Conservation (phyloP, 2,888 invertebrate species). For the Pandemis corylana region DNA sequence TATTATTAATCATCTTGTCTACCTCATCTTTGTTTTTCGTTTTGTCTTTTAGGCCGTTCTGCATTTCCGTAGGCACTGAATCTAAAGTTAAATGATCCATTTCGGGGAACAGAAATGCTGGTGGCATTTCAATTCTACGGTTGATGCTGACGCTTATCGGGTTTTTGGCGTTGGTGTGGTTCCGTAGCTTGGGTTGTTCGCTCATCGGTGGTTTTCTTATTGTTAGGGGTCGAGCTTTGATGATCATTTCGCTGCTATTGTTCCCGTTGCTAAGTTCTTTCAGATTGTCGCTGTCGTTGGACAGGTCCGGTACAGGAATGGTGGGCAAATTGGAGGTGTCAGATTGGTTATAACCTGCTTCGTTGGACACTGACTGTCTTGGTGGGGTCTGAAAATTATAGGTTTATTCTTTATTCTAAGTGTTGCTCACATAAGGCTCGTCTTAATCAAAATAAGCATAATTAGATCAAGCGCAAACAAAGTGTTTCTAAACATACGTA, state of each 20-base stretch:
- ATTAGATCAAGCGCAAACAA: conserved; percentile 22
- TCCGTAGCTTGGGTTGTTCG: conserved; percentile 91
- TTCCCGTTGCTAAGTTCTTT: conserved; percentile 78
- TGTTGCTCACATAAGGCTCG: neutral
- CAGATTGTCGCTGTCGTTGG: conserved; percentile 71
- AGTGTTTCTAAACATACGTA: conserved; percentile 48
- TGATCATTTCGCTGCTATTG: conserved; percentile 74
- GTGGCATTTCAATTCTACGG: conserved; percentile 92
- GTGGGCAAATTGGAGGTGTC: conserved; percentile 66
- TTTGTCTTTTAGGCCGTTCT: conserved; percentile 71
- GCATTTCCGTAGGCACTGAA: conserved; percentile 62
- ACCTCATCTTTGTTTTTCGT: conserved; percentile 74
- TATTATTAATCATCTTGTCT: conserved; percentile 70
- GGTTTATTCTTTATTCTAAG: conserved; percentile 3
- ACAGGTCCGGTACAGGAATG: conserved; percentile 69
- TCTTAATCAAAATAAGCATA: neutral
- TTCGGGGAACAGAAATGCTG: conserved; percentile 92
- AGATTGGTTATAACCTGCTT: conserved; percentile 65
- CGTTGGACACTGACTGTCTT: conserved; percentile 79
- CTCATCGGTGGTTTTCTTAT: conserved; percentile 93
- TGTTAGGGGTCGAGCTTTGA: conserved; percentile 93
- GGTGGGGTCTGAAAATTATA: conserved; percentile 77
- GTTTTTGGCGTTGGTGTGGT: conserved; percentile 81
- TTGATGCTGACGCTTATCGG: conserved; percentile 89
- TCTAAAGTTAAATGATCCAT: conserved; percentile 87